These are phyloP conservation scores for Triops longicaudatus DNA, from an alignment of 1,140 invertebrate genomes.

Conservation along the genomic window DNA sequence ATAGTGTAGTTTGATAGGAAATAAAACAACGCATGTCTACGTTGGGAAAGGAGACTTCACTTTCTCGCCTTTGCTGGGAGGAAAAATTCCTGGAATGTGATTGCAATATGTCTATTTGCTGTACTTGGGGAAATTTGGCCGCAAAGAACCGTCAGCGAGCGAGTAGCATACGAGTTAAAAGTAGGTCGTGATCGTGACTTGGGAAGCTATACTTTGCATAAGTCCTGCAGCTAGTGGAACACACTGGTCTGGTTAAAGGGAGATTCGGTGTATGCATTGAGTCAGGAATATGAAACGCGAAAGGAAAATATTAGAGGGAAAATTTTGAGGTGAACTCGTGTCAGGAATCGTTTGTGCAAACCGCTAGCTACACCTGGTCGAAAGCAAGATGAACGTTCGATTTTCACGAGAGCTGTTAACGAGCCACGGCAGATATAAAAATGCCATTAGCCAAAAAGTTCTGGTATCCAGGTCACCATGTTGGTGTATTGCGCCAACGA, in stretches of 20 bases:
- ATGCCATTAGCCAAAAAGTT: neutral
- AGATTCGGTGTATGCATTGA: neutral
- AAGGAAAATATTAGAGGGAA: neutral
- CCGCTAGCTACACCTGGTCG: neutral
- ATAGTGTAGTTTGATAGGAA: neutral
- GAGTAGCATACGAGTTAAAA: neutral
- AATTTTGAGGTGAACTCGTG: neutral
- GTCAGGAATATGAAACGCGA: neutral
- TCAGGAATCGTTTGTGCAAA: neutral
- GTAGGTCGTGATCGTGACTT: conserved; percentile 1
- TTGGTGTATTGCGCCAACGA: neutral
- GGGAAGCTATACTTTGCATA: neutral
- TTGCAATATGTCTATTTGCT: neutral
- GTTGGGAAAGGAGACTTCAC: neutral
- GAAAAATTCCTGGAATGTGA: neutral
- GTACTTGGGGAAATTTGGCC: neutral
- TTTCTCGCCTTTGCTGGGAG: neutral
- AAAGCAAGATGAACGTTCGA: neutral
- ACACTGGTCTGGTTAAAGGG: neutral
- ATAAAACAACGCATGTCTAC: neutral
- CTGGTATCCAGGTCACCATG: neutral
- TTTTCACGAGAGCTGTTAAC: neutral
- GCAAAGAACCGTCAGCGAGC: neutral
- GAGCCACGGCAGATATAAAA: neutral
- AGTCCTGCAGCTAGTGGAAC: neutral